Base-by-base conservation (phyloP, 2,113 vertebrate genomes). In the Brachyistius frenatus region DNA sequence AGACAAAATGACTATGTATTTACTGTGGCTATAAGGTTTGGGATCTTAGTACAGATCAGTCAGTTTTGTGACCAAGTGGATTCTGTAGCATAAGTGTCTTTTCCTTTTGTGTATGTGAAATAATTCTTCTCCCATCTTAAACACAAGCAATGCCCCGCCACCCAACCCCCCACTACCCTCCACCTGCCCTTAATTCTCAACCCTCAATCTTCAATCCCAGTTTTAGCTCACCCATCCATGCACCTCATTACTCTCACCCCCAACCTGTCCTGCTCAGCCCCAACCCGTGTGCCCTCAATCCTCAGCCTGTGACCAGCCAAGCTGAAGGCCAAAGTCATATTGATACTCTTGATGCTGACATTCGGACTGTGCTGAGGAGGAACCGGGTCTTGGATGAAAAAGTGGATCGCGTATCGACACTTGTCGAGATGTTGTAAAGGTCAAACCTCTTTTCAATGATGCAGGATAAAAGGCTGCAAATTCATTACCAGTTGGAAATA, bases 171-270 rank as follows among this genome's bases (percentile, higher is more conserved):
- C 47, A 35, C 15, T 53, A 16, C 73, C 62, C 66, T 76, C 78
- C 66, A 87, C 78, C 83, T 83, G 63, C 64, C 67, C 66, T 54
- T 58, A 70, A 83, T 84, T 84, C 76, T 67, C 9, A 70, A 66
- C 46, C 66, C 73, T 66, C 68, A 80, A 78, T 86, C 86, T 71
- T 75, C 76, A 74, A 75, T 84, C 68, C 62, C 61, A 61, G 76
- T 72, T 89, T 86, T 84, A 76, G 60, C 53, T 66, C 60, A 55
- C 49, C 56, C 65, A 73, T 77, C 73, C 75, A 80, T 76, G 66
- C 54, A 78, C 44, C 14, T 68, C 72, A 70, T 85, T 76, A 75
- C 46, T 78, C 23, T 64, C 77, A 78, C 72, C 53, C 32, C n/a
- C 81, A 66, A 61, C 66, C 14, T 46, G 47, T 14, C 49, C 44